Evolutionary conservation across 2,888 invertebrate species (phyloP).

Genomic region (Drosophila koepferae): DNA sequence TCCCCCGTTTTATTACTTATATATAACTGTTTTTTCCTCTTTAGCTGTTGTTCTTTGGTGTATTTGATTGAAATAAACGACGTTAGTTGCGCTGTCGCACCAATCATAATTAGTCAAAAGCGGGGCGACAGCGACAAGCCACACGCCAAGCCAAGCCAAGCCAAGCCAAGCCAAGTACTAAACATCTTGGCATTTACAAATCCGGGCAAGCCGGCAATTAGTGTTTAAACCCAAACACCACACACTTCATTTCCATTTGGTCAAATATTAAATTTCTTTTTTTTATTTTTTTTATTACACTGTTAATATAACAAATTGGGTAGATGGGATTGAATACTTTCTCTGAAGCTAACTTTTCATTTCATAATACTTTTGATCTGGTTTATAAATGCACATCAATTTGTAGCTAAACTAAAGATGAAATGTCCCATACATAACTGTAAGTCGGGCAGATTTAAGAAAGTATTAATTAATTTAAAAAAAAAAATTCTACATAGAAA

Average conservation of each 20-base stretch:
- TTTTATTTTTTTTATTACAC: background rate
- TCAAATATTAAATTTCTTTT: background rate
- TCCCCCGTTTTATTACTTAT: background rate
- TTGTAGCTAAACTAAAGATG: no score
- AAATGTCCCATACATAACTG: no score
- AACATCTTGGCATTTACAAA: slow-evolving; percentile 23
- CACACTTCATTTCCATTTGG: slow-evolving; percentile 2
- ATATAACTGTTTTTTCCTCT: background rate
- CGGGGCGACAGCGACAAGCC: background rate
- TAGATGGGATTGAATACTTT: no score
- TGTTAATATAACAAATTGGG: no score
- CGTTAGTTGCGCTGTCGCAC: slow-evolving; percentile 11
- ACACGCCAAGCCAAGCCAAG: background rate
- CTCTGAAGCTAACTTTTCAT: no score
- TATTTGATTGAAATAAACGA: slow-evolving; percentile 3
- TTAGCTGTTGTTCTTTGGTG: no score
- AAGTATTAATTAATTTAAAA: no score
- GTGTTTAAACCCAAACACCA: slow-evolving; percentile 3
- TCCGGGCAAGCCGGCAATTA: slow-evolving; percentile 16
- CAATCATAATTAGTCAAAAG: slow-evolving; percentile 43
- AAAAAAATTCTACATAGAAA: no score
- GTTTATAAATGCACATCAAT: no score
- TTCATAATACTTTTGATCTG: no score
- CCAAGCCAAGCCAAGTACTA: background rate
- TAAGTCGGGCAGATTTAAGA: no score